Conservation (phyloP, 2,888 invertebrate species). For the Andrena haemorrhoa region DNA sequence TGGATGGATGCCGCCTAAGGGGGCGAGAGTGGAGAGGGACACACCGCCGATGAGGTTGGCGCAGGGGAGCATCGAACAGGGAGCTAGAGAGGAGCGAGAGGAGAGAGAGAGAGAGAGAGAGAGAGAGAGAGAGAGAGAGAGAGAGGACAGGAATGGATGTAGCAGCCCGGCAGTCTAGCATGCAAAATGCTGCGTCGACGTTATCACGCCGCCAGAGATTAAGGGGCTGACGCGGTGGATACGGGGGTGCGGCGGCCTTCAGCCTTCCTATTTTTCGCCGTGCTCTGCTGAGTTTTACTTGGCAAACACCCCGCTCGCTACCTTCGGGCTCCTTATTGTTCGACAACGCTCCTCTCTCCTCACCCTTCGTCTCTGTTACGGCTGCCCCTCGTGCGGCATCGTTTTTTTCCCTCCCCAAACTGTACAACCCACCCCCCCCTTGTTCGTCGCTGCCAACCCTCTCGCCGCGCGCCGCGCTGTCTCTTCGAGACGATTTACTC, state of each 20-base stretch:
- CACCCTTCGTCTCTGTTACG: conserved; percentile 53
- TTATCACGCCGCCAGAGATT: conserved; percentile 81
- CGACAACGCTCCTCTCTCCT: conserved; percentile 59
- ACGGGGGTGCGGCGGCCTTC: conserved; percentile 70
- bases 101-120: conserved; percentile 18
- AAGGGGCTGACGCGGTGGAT: conserved; percentile 82
- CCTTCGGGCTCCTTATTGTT: conserved; percentile 75
- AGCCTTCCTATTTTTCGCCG: conserved; percentile 80
- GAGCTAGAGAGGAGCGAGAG: not conserved
- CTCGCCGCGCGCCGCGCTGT: conserved; percentile 56
- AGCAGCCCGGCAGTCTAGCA: conserved; percentile 77
- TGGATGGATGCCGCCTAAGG: conserved; percentile 49
- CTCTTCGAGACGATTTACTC: conserved; percentile 80
- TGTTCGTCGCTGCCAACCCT: conserved; percentile 5
- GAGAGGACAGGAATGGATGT: conserved; percentile 70
- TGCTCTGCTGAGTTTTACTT: conserved; percentile 82
- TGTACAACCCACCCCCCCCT: conserved; percentile 7
- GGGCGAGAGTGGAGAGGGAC: conserved; percentile 21
- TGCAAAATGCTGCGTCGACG: conserved; percentile 84
- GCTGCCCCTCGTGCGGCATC: conserved; percentile 38
- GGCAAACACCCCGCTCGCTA: conserved; percentile 76
- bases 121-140: conserved; percentile 23
- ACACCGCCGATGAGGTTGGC: conserved; percentile 25
- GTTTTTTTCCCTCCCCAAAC: conserved; percentile 45
- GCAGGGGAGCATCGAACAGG: conserved; percentile 9